Evolutionary conservation across 2,113 vertebrate species (phyloP).

Genomic region (Todiramphus chloris): DNA sequence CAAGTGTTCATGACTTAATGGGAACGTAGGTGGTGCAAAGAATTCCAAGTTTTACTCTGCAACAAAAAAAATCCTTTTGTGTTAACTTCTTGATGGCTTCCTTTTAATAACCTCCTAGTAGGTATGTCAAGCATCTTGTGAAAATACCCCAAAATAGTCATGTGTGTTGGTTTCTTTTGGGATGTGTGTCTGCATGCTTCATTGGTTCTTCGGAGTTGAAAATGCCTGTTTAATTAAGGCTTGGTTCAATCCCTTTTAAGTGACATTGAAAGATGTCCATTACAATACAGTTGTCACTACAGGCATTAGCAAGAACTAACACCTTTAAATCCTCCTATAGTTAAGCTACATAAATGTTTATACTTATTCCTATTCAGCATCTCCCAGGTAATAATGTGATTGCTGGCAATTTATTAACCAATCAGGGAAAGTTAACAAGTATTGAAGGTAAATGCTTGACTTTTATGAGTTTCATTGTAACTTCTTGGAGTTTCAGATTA

Average conservation of each 20-base stretch:
- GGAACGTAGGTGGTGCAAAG: neutral
- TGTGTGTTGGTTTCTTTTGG: neutral
- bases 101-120: neutral
- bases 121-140: neutral
- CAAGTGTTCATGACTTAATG: neutral
- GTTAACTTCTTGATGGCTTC: slow-evolving; percentile 2
- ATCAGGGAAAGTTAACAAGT: neutral
- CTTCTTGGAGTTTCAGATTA: neutral
- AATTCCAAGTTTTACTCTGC: neutral
- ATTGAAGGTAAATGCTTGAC: neutral
- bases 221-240: neutral
- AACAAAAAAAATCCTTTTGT: neutral
- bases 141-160: neutral
- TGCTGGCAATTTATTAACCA: neutral
- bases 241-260: neutral
- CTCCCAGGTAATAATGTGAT: neutral
- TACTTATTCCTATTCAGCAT: neutral
- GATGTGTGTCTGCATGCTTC: neutral
- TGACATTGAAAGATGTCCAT: neutral
- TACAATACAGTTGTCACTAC: neutral
- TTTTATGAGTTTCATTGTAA: neutral
- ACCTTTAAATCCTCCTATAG: neutral
- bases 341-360: neutral
- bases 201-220: neutral
- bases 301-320: neutral